Conservation (phyloP, 2,888 invertebrate species). For the Drosophila dives region DNA sequence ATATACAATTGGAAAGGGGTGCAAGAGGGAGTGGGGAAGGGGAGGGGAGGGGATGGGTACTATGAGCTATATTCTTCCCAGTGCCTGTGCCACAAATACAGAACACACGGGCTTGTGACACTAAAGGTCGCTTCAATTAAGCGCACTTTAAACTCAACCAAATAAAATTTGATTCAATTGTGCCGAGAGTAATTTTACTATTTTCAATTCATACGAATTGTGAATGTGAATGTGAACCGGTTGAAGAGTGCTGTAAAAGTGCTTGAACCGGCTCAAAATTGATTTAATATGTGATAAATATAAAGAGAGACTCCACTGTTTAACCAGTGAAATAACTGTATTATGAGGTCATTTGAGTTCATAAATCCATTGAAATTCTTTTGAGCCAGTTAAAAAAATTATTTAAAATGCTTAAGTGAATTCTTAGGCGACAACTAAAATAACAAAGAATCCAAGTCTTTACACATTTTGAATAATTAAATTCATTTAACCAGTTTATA, state of each 20-base stretch:
- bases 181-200: slow-evolving; percentile 5
- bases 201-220: not conserved
- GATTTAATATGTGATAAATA: not conserved
- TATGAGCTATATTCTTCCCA: not conserved
- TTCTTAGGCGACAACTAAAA: not conserved
- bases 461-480: not conserved
- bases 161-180: slow-evolving; percentile 54
- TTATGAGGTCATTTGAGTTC: not conserved
- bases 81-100: slow-evolving; percentile 24
- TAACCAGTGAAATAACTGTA: not conserved
- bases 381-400: not conserved
- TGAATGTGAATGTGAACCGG: slow-evolving; percentile 1
- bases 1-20: not conserved
- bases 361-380: not conserved
- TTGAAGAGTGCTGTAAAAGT: not conserved
- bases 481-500: not conserved
- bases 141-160: slow-evolving; percentile 57
- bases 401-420: no score
- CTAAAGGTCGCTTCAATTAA: slow-evolving; percentile 73
- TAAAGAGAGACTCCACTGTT: not conserved
- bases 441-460: not conserved
- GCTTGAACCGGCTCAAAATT: not conserved
- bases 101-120: slow-evolving; percentile 59
- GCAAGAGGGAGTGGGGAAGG: not conserved
- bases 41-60: not conserved